These are phyloP conservation scores for Lutraria rhynchaena DNA, from an alignment of 1,140 invertebrate species.

Conservation along the genomic window DNA sequence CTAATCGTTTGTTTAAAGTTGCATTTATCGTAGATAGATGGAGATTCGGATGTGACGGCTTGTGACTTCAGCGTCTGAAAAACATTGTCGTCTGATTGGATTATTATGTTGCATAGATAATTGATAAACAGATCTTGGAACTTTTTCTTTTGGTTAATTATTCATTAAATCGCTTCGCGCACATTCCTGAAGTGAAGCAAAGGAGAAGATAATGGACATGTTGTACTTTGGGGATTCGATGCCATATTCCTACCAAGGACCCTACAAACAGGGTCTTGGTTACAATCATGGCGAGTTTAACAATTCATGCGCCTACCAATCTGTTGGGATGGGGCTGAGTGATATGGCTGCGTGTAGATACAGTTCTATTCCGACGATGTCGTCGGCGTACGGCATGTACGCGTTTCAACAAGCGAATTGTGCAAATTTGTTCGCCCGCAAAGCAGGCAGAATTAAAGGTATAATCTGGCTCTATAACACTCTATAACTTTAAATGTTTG, in stretches of 20 bases:
- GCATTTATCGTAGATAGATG: too few relatives aligned
- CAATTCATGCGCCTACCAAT: slow-evolving; percentile 58
- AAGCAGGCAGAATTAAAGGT: slow-evolving; percentile 60
- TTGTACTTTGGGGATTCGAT: slow-evolving; percentile 58
- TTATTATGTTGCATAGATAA: too few relatives aligned
- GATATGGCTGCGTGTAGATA: slow-evolving; percentile 57
- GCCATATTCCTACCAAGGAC: slow-evolving; percentile 52
- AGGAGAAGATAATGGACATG: slow-evolving; percentile 61
- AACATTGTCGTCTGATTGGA: too few relatives aligned
- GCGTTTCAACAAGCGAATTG: slow-evolving; percentile 59
- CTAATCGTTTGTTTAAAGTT: too few relatives aligned
- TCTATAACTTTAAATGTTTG: background rate
- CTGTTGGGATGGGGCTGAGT: slow-evolving; percentile 52
- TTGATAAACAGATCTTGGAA: too few relatives aligned
- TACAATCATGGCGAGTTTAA: slow-evolving; percentile 58
- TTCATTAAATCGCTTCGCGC: background rate
- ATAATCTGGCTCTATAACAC: background rate
- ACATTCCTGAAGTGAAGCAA: too few relatives aligned
- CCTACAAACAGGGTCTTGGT: slow-evolving; percentile 57
- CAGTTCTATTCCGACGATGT: slow-evolving; percentile 51
- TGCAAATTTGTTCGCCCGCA: slow-evolving; percentile 54
- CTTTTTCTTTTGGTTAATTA: slow-evolving; percentile 3
- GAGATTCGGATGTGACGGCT: background rate
- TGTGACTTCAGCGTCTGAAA: background rate
- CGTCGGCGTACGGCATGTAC: slow-evolving; percentile 60